A percentile compares a stretch with the other conserved stretches of the same genome.
Evolutionary conservation across 2,888 invertebrate genomes (phyloP).

Genomic region (Apeira syringaria): DNA sequence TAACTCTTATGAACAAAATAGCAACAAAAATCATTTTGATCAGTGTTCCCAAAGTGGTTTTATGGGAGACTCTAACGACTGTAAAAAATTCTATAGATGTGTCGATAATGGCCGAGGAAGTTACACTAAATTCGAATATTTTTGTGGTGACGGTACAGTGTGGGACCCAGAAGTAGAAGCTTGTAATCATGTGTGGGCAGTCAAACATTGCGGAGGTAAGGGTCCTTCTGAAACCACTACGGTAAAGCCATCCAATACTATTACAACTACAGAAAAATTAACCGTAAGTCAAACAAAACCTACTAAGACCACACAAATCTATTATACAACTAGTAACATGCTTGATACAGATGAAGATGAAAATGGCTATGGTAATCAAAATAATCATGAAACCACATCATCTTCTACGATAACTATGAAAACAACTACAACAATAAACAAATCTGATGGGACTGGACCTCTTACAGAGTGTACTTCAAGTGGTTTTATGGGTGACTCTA

Average conservation of each 20-base stretch:
- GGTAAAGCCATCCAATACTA: slow-evolving; percentile 24
- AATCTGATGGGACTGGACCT: slow-evolving; percentile 1
- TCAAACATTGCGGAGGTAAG: slow-evolving; percentile 47
- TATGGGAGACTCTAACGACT: slow-evolving; percentile 80
- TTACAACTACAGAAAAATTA: slow-evolving; percentile 23
- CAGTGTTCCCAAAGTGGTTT: slow-evolving; percentile 78
- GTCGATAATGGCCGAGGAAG: slow-evolving; percentile 76
- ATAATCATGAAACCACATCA: slow-evolving; percentile 12
- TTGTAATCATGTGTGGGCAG: slow-evolving; percentile 84
- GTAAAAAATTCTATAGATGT: slow-evolving; percentile 88
- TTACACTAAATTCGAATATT: slow-evolving; percentile 79
- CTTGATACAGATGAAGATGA: slow-evolving; percentile 7
- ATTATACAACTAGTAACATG: slow-evolving; percentile 3
- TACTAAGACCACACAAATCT: slow-evolving; percentile 7
- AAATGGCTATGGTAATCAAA: slow-evolving; percentile 15
- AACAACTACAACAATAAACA: slow-evolving; percentile 6
- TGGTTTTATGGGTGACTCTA: slow-evolving; percentile 84
- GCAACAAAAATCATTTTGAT: slow-evolving; percentile 14
- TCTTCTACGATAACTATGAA: slow-evolving; percentile 3
- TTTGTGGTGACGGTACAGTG: slow-evolving; percentile 84
- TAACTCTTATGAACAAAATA: slow-evolving; percentile 10
- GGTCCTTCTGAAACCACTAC: slow-evolving; percentile 23
- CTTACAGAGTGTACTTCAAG: slow-evolving; percentile 63
- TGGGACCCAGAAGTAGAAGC: slow-evolving; percentile 84
- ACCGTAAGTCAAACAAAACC: slow-evolving; percentile 4